Evolutionary conservation across 2,797 vertebrate species (phyloP), one percentile per base, ranked within the genome.

Genomic region (Parambassis ranga): DNA sequence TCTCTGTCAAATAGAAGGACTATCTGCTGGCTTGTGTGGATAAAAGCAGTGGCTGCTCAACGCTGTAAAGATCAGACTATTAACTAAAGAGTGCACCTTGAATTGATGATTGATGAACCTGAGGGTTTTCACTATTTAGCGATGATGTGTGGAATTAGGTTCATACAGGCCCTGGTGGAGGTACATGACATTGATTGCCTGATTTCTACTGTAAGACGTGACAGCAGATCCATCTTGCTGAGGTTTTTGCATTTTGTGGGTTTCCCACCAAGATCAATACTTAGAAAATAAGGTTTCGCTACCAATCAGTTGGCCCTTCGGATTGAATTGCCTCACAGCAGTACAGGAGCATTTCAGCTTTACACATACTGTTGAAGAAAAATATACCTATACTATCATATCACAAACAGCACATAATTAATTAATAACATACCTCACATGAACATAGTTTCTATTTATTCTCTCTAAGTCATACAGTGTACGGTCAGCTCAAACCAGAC

Each of bases 31-130:
- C 55, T 65, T 56, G 56, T 42, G 42, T 62, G 70, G 72, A 85
- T 76, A 84, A 71, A 76, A 30, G 50, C 56, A 56, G 59, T 48
- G 60, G 51, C 60, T 50, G 49, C 81, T 85, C 61, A 79, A 67
- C 48, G 47, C 60, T n/a, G 71, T 83, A 81, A 85, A 84, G 75
- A 87, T 61, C 32, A 52, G 79, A 72, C 82, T 81, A 87, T 90
- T 92, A 89, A 87, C 81, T 71, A 79, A 71, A 74, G 69, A 79
- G 66, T 60, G 75, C 77, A 83, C 70, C 70, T 85, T 85, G 76
- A 82, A 83, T 62, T 71, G 80, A 76, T 88, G 90, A 93, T 90
- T 88, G 88, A 92, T 91, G 88, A 88, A 77, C 68, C 73, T 28
- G 18, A 33, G 65, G 70, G 66, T 81, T 84, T 81, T 77, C 64